Conservation (phyloP, 2,797 vertebrate genomes). For the Trachurus trachurus region DNA sequence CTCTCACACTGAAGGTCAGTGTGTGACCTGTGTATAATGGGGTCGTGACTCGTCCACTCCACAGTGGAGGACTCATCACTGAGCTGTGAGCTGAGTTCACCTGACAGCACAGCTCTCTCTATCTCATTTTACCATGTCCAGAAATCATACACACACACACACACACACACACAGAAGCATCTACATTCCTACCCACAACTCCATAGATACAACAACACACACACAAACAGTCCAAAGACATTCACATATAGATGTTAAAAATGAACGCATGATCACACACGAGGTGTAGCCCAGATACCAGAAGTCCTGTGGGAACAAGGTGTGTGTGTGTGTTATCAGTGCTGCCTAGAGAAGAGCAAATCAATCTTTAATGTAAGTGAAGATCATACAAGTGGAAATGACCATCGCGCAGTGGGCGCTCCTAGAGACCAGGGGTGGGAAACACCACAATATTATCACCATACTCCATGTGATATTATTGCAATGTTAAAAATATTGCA, state of each 20-base stretch:
- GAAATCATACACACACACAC: neutral
- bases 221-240: neutral
- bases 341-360: slow-evolving; percentile 9
- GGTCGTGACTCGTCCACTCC: slow-evolving; percentile 44
- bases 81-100: slow-evolving; percentile 47
- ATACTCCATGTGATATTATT: too few relatives aligned
- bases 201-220: too few relatives aligned
- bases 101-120: slow-evolving; percentile 18
- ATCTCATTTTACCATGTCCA: neutral
- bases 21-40: slow-evolving; percentile 55
- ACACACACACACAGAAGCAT: too few relatives aligned
- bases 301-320: neutral
- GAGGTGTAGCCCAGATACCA: neutral
- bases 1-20: slow-evolving; percentile 19
- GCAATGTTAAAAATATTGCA: too few relatives aligned
- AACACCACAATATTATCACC: too few relatives aligned
- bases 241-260: neutral
- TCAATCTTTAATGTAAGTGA: slow-evolving; percentile 36
- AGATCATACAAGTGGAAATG: slow-evolving; percentile 11
- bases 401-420: too few relatives aligned
- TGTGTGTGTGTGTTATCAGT: neutral
- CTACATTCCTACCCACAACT: neutral
- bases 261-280: neutral
- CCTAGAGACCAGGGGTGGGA: too few relatives aligned
- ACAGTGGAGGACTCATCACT: slow-evolving; percentile 56